These are phyloP conservation scores for Dastarcus helophoroides DNA, from an alignment of 2,888 invertebrate genomes.

Conservation along the genomic window DNA sequence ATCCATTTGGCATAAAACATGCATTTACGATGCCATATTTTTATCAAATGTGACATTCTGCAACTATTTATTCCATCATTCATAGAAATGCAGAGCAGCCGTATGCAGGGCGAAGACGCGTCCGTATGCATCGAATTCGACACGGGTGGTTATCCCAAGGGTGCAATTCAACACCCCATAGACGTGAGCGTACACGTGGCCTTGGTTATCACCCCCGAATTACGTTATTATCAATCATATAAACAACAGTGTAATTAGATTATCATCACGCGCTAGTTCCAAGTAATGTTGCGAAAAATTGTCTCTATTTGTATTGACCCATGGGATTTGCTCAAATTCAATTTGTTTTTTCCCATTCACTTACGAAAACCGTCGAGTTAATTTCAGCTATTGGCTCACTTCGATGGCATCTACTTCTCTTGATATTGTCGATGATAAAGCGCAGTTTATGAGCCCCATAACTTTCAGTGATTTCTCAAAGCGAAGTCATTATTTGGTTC, in stretches of 20 bases:
- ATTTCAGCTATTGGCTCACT: constrained; percentile 1
- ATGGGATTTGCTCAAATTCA: neutral
- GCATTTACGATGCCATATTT: neutral
- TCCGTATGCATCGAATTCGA: constrained; percentile 1
- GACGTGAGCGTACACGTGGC: constrained; percentile 8
- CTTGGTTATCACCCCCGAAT: constrained; percentile 26
- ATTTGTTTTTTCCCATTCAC: neutral
- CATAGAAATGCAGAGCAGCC: too few species aligned
- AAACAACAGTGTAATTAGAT: constrained; percentile 31
- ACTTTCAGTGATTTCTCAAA: too few species aligned
- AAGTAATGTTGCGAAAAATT: constrained; percentile 10
- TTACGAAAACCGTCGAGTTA: neutral
- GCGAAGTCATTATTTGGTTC: too few species aligned
- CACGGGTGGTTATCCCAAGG: constrained; percentile 13
- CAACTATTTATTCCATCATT: neutral
- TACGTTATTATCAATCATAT: constrained; percentile 33
- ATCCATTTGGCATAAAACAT: neutral
- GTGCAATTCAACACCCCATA: constrained; percentile 13
- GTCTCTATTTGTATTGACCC: neutral
- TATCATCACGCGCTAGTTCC: constrained; percentile 14
- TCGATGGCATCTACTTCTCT: too few species aligned
- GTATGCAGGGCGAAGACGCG: neutral
- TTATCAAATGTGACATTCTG: neutral
- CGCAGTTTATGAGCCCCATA: too few species aligned
- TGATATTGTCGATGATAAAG: neutral